phyloP scores from a whole-genome alignment of 2,113 vertebrate genomes.

The Ctenodactylus gundi region DNA sequence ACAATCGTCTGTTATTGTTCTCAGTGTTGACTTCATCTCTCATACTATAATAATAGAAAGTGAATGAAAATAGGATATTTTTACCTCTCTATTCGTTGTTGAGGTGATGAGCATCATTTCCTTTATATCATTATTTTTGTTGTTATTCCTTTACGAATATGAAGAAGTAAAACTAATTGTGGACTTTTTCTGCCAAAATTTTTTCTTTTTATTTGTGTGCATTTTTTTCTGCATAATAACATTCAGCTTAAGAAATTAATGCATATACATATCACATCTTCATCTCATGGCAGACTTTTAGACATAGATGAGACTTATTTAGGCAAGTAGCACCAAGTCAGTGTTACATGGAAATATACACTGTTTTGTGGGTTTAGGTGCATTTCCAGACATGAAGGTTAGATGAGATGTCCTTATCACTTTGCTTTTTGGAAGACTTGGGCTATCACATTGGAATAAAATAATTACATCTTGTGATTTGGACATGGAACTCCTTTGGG shows the following conservation, averaged over 20 bases:
- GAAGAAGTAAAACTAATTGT: background rate
- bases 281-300: background rate
- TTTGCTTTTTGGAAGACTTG: background rate
- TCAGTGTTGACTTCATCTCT: background rate
- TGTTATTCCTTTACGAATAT: background rate
- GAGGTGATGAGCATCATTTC: background rate
- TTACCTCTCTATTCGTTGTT: background rate
- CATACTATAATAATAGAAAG: background rate
- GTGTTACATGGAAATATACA: background rate
- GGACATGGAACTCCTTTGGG: background rate
- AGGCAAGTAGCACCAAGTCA: background rate
- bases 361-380: background rate
- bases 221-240: too few relatives aligned
- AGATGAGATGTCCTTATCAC: background rate
- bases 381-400: background rate
- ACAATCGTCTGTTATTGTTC: background rate
- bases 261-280: too few relatives aligned
- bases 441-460: background rate
- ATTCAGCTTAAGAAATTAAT: too few relatives aligned
- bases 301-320: background rate
- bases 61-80: background rate
- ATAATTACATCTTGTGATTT: conserved; percentile 13
- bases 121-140: background rate
- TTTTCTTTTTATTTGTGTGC: too few relatives aligned
- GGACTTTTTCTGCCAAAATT: too few relatives aligned